phyloP scores from a whole-genome alignment of 92 coral and sea anemone genomes.

The Plumapathes pennacea region DNA sequence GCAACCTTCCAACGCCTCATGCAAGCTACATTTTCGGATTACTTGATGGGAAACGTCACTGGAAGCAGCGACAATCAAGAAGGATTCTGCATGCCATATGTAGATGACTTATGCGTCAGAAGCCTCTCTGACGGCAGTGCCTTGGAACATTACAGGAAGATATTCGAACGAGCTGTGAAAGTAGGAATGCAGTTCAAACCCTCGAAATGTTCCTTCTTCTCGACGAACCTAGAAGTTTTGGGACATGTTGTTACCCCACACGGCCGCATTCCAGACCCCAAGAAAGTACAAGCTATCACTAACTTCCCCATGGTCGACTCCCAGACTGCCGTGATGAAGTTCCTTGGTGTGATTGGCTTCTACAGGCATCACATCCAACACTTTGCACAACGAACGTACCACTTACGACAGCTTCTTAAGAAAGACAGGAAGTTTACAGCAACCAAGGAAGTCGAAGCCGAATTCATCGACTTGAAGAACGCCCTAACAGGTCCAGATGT shows the following conservation, averaged over 20 bases:
- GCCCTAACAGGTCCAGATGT: constrained; percentile 38
- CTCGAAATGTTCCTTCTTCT: constrained; percentile 36
- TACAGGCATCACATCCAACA: constrained; percentile 38
- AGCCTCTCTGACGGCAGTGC: no score
- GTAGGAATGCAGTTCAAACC: constrained; percentile 35
- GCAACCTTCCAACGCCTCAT: no score
- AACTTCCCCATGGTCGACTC: constrained; percentile 19
- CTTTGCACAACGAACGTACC: constrained; percentile 26
- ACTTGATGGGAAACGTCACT: no score
- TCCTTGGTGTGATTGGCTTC: constrained; percentile 36
- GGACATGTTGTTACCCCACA: constrained; percentile 36
- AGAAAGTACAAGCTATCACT: constrained; percentile 40
- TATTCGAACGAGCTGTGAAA: no score
- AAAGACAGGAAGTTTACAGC: constrained; percentile 29
- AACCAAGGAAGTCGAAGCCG: constrained; percentile 20
- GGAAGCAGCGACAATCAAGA: no score
- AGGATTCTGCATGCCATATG: no score
- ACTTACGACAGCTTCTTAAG: constrained; percentile 17
- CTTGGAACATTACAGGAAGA: no score
- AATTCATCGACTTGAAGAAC: constrained; percentile 29
- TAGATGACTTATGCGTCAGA: no score
- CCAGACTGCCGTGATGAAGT: constrained; percentile 18
- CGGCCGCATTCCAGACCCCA: constrained; percentile 22
- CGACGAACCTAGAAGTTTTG: constrained; percentile 26
- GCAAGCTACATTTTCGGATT: no score